These are phyloP conservation scores for Steromphala cineraria DNA, from an alignment of 2,888 invertebrate species.

Conservation along the genomic window DNA sequence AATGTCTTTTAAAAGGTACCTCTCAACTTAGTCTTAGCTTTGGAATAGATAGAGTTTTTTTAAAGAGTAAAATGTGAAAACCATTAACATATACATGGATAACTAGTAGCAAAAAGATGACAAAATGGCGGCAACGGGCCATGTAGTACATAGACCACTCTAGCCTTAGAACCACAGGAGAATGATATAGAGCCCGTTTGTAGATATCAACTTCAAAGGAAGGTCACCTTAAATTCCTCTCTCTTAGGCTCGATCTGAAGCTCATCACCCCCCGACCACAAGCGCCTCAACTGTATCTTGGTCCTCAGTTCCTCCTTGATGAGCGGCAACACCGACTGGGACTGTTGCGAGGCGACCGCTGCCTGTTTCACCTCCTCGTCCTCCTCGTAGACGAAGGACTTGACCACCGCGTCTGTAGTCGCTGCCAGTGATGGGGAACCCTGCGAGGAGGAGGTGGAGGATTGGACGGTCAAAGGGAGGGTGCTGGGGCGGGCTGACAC, in stretches of 20 bases:
- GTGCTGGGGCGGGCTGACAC: neutral
- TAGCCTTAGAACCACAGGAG: too few species aligned
- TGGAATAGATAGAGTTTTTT: too few species aligned
- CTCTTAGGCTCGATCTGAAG: neutral
- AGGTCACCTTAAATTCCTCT: neutral
- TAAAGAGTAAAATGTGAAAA: too few species aligned
- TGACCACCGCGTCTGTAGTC: neutral
- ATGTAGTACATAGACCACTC: too few species aligned
- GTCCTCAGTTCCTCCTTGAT: constrained; percentile 14
- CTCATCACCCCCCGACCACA: neutral
- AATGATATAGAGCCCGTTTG: too few species aligned
- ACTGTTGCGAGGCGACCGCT: neutral
- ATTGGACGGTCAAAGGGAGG: neutral
- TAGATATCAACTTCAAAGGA: neutral
- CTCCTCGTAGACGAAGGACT: neutral
- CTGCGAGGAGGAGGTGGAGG: neutral
- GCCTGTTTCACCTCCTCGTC: neutral
- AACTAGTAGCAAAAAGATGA: too few species aligned
- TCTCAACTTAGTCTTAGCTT: too few species aligned
- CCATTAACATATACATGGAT: too few species aligned
- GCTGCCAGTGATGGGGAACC: neutral
- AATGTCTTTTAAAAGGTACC: too few species aligned
- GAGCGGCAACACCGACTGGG: neutral
- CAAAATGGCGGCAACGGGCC: too few species aligned
- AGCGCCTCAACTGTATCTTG: constrained; percentile 3